Evolutionary conservation across 2,797 vertebrate species (phyloP), one percentile per base, ranked within the genome.

Genomic region (Semaprochilodus insignis): DNA sequence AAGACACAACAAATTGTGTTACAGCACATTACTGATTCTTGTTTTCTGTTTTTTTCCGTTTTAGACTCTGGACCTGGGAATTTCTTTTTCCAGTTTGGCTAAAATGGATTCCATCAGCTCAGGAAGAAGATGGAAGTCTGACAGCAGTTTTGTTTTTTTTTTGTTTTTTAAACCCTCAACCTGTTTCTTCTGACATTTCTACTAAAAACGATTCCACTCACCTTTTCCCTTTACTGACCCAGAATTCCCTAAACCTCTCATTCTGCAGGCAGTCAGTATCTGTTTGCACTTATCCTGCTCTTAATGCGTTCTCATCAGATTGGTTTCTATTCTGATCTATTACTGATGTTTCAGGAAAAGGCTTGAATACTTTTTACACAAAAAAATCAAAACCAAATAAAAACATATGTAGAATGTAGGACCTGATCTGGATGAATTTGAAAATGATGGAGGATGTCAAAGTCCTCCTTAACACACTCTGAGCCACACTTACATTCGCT

Each of bases 11-110:
- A 31, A 55, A 11, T 16, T 17, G 15, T 17, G 19, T 14, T 44
- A 0, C 7, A 15, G 4, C 4, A 55, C 27, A 21, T 21, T 34
- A 52, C 23, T 80, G 21, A 83, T 31, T 31, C 3, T 31, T 31
- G 31, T 44, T 44, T 10, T 44, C 40, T 40, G 36, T 3, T 2
- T 88, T 89, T 55, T 6, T 89, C 66, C 87, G 82, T 14, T 69
- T 11, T 87, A 99, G 97, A 97, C 78, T 95, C 96, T 89, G 96
- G 93, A 88, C 97, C 97, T 73, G 97, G 97, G 89, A 99, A 97
- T 94, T 97, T 98, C 96, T 99, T 97, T 91, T 99, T 99, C 91
- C 97, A 99, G 25, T 99, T 98, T 93, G 97, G 97, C 87, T 98
- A 97, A 69, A 69, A 6, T 19, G 95, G 70, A 36, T 74, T 36